These are phyloP conservation scores for Sardina pilchardus DNA, from an alignment of 2,113 vertebrate genomes.

Conservation along the genomic window DNA sequence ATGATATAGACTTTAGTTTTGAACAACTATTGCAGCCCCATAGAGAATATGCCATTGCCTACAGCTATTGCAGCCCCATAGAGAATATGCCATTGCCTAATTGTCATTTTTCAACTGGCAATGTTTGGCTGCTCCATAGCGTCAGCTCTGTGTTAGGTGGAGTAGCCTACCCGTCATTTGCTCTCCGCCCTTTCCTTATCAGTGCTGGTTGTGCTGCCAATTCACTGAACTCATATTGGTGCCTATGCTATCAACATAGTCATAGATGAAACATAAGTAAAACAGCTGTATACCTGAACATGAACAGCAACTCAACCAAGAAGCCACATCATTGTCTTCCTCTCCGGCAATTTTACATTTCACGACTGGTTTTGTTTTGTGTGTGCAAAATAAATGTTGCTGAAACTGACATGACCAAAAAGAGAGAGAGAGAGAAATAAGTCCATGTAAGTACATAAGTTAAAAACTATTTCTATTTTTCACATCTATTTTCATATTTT, in stretches of 20 bases:
- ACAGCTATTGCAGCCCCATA: background rate
- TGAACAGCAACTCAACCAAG: background rate
- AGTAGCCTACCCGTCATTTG: background rate
- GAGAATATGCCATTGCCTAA: background rate
- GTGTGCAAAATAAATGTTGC: background rate
- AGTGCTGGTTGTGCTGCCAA: background rate
- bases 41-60: background rate
- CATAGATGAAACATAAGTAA: background rate
- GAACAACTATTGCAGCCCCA: background rate
- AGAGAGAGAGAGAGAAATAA: background rate
- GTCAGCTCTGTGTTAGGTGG: background rate
- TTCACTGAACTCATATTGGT: background rate
- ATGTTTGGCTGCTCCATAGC: background rate
- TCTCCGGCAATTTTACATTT: too few relatives aligned
- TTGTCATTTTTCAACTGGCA: background rate
- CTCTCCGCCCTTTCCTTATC: background rate
- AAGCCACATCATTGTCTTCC: too few relatives aligned
- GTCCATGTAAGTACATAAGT: background rate
- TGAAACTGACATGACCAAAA: background rate
- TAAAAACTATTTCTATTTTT: background rate
- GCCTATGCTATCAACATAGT: background rate
- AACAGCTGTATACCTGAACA: background rate
- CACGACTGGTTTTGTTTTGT: background rate
- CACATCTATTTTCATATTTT: background rate
- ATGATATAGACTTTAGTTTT: too few relatives aligned